Evolutionary conservation across 2,888 invertebrate genomes (phyloP), one percentile per base, ranked within the genome.

Genomic region (Noctua fimbriata): DNA sequence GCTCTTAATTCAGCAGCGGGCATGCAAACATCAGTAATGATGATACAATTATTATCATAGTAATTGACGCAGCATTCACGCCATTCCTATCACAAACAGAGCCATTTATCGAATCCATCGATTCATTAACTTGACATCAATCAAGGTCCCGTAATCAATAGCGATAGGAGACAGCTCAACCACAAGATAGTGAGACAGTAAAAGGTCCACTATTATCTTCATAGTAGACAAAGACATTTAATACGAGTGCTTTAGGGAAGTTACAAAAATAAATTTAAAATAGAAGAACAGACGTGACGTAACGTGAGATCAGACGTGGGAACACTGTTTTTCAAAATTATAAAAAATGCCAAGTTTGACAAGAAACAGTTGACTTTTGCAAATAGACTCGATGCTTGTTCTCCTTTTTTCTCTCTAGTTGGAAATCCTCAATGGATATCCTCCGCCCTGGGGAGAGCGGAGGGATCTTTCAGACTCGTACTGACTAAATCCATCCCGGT

Each of bases 51-150:
- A 79, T 65, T 55, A 47, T 73, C 4, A 60, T 28, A 21, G 52
- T 69, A 76, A 82, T 58, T 21, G 2, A 41, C 18, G 47, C 60
- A 69, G 41, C 47, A 55, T 63, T 79, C 21, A 36, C 41, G 55
- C 58, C 24, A 41, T 69, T 18, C 65, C 41, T 9, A 49, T 36
- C 55, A 52, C 74, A 69, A 83, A 74, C 71, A 36, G 24, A 52
- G 65, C 69, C 66, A 73, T 85, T 85, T 73, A 81, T 79, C 32
- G 85, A 73, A 69, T n/a, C 75, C 36, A 66, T 73, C 70, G 52
- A 84, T 73, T 78, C 78, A 84, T 86, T 85, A 85, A 72, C 65
- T 76, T 32, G 66, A 74, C 84, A 83, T 87, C 76, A 75, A 81
- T 85, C 86, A 85, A 71, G 67, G 58, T 73, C 58, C 66, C 66